Evolutionary conservation across 2,888 invertebrate species (phyloP), one percentile per base, ranked within the genome.

Genomic region (Pollenia amentaria): DNA sequence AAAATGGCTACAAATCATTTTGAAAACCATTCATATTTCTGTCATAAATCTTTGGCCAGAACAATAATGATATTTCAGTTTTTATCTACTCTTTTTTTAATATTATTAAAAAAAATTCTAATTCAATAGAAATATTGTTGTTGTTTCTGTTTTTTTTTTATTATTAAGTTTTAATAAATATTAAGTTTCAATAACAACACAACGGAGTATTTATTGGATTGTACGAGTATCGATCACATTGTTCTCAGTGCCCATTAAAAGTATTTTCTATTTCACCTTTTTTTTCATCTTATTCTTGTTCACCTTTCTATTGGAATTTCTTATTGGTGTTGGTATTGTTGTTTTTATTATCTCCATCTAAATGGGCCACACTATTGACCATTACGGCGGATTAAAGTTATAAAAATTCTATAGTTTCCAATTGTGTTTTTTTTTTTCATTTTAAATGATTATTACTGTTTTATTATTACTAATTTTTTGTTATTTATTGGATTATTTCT

Each of bases 21-120:
- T 87, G 77, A 87, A 84, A 84, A 72, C 84, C 84, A 84, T 87
- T 87, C 80, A 87, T 87, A 87, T 81, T 81, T 84, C 55, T 55
- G 73, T 84, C 87, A 87, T 86, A 86, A 86, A 86, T 86, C 86
- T 86, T 79, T 21, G 21, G 11, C 3, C 29, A 46, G 76, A 87
- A 87, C 76, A 83, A 87, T 73, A 87, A 80, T 67, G 73, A 53
- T 60, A 67, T 42, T 42, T 29, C 29, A 3, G 29, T 12, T 70
- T 44, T 51, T 65, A 21, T 76, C 12, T 62, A 42, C 40, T 21
- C 21, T 57, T 18, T 38, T 51, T 3, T 46, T 40, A 21, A 14
- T 1, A 29, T 65, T 77, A 21, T 29, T 60, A 9, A 44, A 16
- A 12, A 40, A 60, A 16, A 42, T 38, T 75, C n/a, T 14, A 67